Percentiles rank a stretch among this genome's conserved stretches.
phyloP scores from a whole-genome alignment of 2,888 invertebrate species.

The Volucella zonaria region DNA sequence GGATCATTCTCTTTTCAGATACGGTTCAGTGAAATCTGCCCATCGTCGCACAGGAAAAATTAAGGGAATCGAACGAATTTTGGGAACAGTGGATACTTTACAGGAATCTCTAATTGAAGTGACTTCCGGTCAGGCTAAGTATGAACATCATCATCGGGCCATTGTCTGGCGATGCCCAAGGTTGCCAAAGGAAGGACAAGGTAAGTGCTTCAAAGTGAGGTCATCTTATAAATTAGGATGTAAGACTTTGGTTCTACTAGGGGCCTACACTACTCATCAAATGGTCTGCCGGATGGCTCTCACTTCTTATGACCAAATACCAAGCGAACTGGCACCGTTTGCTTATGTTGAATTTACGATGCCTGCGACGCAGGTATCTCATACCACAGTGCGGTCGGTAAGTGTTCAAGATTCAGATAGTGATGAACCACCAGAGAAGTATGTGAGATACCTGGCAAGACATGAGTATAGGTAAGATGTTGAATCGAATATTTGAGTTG shows the following conservation, averaged over 20 bases:
- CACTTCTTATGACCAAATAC: slow-evolving; percentile 98
- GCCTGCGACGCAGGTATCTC: slow-evolving; percentile 97
- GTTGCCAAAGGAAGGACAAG: slow-evolving; percentile 99
- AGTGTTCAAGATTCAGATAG: slow-evolving; percentile 93
- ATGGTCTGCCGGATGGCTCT: slow-evolving; percentile 96
- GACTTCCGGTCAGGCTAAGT: slow-evolving; percentile 98
- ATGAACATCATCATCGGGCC: slow-evolving; percentile 98
- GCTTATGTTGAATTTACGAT: slow-evolving; percentile 98
- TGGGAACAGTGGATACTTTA: slow-evolving; percentile 94
- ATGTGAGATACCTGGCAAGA: slow-evolving; percentile 96
- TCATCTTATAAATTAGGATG: too few relatives aligned
- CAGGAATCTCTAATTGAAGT: slow-evolving; percentile 97
- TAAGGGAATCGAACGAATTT: slow-evolving; percentile 94
- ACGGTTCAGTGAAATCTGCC: slow-evolving; percentile 98
- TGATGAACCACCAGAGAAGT: slow-evolving; percentile 97
- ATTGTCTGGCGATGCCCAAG: slow-evolving; percentile 99
- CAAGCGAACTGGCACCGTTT: slow-evolving; percentile 93
- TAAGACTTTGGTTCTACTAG: slow-evolving; percentile 83
- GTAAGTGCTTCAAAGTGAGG: slow-evolving; percentile 82
- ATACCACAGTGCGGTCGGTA: slow-evolving; percentile 97
- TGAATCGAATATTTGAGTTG: not conserved
- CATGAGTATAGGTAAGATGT: slow-evolving; percentile 93
- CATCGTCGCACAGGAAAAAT: slow-evolving; percentile 94
- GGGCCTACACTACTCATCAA: slow-evolving; percentile 98
- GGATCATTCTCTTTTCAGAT: slow-evolving; percentile 83